Conservation (phyloP, 2,888 invertebrate species). For the Conomelus anceps region DNA sequence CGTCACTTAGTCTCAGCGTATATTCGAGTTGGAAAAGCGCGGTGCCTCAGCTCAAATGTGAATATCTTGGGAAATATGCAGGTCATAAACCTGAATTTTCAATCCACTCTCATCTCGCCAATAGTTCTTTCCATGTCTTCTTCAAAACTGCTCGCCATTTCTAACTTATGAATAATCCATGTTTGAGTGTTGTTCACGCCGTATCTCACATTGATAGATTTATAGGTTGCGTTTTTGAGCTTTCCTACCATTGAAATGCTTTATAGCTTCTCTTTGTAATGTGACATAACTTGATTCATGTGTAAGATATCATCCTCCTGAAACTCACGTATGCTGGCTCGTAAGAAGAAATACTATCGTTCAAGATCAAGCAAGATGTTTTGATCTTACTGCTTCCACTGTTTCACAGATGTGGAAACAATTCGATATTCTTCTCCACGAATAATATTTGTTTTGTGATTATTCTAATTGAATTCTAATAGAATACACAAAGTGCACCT, state of each 20-base stretch:
- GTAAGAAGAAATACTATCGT: neutral
- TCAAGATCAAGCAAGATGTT: neutral
- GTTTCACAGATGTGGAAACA: neutral
- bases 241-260: neutral
- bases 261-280: too few species aligned
- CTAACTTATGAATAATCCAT: neutral
- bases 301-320: neutral
- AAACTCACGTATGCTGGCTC: neutral
- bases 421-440: too few species aligned
- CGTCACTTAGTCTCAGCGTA: neutral
- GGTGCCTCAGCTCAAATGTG: neutral
- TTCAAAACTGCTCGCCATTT: neutral
- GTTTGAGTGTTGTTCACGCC: neutral
- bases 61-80: neutral
- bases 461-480: too few species aligned
- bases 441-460: too few species aligned
- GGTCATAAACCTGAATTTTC: neutral
- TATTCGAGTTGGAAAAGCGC: neutral
- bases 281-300: neutral
- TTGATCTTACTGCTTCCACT: neutral
- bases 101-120: neutral
- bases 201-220: neutral
- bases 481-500: too few species aligned
- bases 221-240: neutral
- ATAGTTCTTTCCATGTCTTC: neutral